Percentiles rank a stretch among this genome's conserved stretches.
phyloP scores from a whole-genome alignment of 1,140 invertebrate species.

The Drosophila ironensis region DNA sequence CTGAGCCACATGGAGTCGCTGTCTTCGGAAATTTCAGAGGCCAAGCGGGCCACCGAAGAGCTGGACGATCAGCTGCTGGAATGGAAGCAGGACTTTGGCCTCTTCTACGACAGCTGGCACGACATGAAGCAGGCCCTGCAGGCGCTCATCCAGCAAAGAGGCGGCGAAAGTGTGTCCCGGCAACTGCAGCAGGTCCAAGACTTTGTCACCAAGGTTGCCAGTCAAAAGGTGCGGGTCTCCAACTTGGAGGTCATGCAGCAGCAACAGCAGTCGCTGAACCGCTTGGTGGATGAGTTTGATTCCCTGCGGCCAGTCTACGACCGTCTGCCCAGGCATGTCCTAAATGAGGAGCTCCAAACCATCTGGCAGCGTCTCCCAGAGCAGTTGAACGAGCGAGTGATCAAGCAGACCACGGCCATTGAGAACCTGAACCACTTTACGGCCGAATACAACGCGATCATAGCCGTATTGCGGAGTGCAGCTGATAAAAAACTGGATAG shows the following conservation, averaged over 20 bases:
- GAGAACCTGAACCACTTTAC: slow-evolving; percentile 80
- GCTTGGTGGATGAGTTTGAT: slow-evolving; percentile 79
- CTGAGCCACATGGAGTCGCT: slow-evolving; percentile 78
- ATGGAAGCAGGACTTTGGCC: slow-evolving; percentile 77
- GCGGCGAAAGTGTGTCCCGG: slow-evolving; percentile 51
- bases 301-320: slow-evolving; percentile 81
- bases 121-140: slow-evolving; percentile 78
- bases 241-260: slow-evolving; percentile 79
- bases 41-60: slow-evolving; percentile 51
- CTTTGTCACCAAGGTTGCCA: slow-evolving; percentile 80
- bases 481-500: slow-evolving; percentile 32
- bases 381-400: slow-evolving; percentile 67
- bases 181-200: slow-evolving; percentile 55
- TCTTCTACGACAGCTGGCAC: slow-evolving; percentile 80
- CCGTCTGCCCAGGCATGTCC: slow-evolving; percentile 48
- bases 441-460: slow-evolving; percentile 74
- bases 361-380: slow-evolving; percentile 69
- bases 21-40: slow-evolving; percentile 64
- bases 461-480: slow-evolving; percentile 54
- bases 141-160: slow-evolving; percentile 69
- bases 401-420: slow-evolving; percentile 80
- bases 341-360: slow-evolving; percentile 58
- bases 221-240: slow-evolving; percentile 83
- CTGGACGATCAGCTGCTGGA: slow-evolving; percentile 60
- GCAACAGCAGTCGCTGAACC: slow-evolving; percentile 80